phyloP scores from a whole-genome alignment of 2,113 vertebrate genomes.

The Colius striatus region DNA sequence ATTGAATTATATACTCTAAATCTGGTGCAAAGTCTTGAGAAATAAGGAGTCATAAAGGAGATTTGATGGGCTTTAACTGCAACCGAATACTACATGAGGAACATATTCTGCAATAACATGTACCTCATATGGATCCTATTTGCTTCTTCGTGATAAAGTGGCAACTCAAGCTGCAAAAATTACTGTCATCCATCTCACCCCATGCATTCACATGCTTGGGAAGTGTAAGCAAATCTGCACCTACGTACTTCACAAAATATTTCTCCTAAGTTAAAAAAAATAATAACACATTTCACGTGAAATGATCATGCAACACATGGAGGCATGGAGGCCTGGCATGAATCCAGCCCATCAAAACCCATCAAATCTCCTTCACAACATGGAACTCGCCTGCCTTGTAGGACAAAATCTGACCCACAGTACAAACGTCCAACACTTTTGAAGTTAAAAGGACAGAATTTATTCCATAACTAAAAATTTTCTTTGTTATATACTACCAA shows the following conservation, averaged over 20 bases:
- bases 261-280: not conserved
- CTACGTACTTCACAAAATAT: slow-evolving; percentile 24
- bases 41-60: slow-evolving; percentile 38
- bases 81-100: not conserved
- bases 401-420: not conserved
- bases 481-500: not conserved
- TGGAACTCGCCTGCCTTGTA: not conserved
- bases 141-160: slow-evolving; percentile 77
- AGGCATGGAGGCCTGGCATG: not conserved
- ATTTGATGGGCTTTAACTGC: slow-evolving; percentile 46
- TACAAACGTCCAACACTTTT: not conserved
- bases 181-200: slow-evolving; percentile 81
- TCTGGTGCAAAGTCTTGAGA: slow-evolving; percentile 12
- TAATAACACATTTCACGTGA: not conserved
- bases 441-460: not conserved
- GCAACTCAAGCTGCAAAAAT: slow-evolving; percentile 78
- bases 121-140: slow-evolving; percentile 61
- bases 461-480: not conserved
- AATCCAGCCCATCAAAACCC: not conserved
- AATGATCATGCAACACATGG: not conserved
- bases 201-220: slow-evolving; percentile 37
- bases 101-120: not conserved
- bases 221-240: slow-evolving; percentile 28
- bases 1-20: slow-evolving; percentile 7
- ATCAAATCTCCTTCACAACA: not conserved